Conservation (phyloP, 2,113 vertebrate species). For the Nibea coibor region DNA sequence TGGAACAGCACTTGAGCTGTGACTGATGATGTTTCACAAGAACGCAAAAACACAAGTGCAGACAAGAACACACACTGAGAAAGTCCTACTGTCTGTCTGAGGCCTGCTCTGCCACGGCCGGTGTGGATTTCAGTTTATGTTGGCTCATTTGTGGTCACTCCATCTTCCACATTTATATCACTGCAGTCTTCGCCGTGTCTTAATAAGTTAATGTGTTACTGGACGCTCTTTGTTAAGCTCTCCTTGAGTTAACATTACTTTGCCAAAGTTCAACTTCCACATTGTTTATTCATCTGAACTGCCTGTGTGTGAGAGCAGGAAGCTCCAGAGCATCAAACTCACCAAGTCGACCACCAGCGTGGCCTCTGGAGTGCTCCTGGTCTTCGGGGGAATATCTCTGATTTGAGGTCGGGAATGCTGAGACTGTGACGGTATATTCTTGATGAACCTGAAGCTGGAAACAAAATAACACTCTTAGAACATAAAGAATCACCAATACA, state of each 20-base stretch:
- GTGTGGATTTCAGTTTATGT: not conserved
- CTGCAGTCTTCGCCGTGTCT: not conserved
- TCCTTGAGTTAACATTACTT: not conserved
- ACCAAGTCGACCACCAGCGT: slow-evolving; percentile 88
- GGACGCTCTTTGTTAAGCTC: not conserved
- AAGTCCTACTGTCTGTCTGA: not conserved
- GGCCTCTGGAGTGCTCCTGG: slow-evolving; percentile 77
- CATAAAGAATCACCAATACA: not conserved
- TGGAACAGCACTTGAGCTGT: not conserved
- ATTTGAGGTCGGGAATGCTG: slow-evolving; percentile 63
- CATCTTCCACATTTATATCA: not conserved
- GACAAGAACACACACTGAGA: not conserved
- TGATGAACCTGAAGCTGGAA: slow-evolving; percentile 81
- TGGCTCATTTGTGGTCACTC: not conserved
- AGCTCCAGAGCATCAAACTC: slow-evolving; percentile 33
- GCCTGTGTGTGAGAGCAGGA: not conserved
- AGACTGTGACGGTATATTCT: slow-evolving; percentile 70
- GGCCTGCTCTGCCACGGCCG: not conserved
- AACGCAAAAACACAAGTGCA: not conserved
- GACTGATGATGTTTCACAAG: not conserved
- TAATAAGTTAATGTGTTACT: not conserved
- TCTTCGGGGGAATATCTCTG: slow-evolving; percentile 78
- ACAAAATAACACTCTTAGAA: not conserved
- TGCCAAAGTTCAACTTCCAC: not conserved
- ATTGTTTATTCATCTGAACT: not conserved